Evolutionary conservation across 2,113 vertebrate genomes (phyloP).

Genomic region (Pantherophis guttatus): DNA sequence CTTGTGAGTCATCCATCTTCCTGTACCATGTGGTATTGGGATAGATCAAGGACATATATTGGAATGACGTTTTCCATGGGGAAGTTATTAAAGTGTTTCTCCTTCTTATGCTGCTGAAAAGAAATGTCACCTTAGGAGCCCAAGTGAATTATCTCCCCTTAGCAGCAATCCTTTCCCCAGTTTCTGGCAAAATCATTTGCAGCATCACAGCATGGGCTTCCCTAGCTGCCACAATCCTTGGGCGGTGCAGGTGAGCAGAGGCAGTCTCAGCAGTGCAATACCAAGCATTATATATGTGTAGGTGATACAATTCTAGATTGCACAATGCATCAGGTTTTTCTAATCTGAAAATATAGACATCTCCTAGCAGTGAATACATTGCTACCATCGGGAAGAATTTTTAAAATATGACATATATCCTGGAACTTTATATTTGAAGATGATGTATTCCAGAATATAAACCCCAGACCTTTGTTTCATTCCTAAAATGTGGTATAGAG

Average conservation of each 20-base stretch:
- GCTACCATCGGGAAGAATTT: background rate
- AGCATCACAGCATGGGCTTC: background rate
- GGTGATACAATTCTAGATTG: background rate
- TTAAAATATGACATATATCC: background rate
- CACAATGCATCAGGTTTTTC: background rate
- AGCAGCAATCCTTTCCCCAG: background rate
- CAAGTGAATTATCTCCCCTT: background rate
- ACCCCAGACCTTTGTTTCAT: background rate
- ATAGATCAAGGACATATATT: background rate
- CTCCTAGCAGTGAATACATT: background rate
- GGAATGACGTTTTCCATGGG: background rate
- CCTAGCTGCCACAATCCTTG: background rate
- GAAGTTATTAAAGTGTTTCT: background rate
- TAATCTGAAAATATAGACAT: background rate
- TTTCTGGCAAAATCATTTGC: background rate
- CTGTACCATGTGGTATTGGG: background rate
- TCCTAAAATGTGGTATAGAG: background rate
- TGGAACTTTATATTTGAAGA: background rate
- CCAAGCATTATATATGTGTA: background rate
- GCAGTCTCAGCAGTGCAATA: background rate
- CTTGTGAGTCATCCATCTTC: background rate
- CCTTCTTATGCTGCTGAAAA: background rate
- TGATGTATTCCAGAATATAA: background rate
- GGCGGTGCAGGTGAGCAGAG: background rate
- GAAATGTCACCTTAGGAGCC: background rate